phyloP scores from a whole-genome alignment of 2,113 vertebrate genomes.

The Chaenogobius annularis region DNA sequence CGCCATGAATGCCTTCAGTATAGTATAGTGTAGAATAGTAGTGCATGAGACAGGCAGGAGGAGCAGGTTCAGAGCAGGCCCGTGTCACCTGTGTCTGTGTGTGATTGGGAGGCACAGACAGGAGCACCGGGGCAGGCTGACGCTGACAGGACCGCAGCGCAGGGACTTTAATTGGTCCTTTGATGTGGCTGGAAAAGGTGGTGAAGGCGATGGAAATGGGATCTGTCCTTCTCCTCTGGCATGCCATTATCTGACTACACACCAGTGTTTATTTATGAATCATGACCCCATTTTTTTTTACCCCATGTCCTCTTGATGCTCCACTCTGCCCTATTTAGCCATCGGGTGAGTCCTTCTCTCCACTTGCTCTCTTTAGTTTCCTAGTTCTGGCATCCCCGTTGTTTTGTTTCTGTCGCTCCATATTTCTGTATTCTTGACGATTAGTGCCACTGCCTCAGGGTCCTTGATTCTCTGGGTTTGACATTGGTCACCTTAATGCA shows the following conservation, averaged over 20 bases:
- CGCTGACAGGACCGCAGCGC: slow-evolving; percentile 68
- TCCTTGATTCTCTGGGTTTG: neutral
- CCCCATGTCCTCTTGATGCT: slow-evolving; percentile 13
- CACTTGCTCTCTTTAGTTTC: slow-evolving; percentile 11
- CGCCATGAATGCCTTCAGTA: slow-evolving; percentile 27
- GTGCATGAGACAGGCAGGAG: slow-evolving; percentile 64
- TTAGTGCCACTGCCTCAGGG: neutral
- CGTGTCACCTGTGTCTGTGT: slow-evolving; percentile 68
- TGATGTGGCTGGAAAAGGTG: slow-evolving; percentile 92
- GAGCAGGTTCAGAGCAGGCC: slow-evolving; percentile 59
- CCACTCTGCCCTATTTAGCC: slow-evolving; percentile 31
- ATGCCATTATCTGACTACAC: slow-evolving; percentile 55
- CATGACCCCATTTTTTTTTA: slow-evolving; percentile 35
- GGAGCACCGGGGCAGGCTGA: slow-evolving; percentile 58
- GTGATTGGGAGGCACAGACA: slow-evolving; percentile 66
- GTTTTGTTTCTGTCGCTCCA: slow-evolving; percentile 11
- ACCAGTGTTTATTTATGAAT: slow-evolving; percentile 68
- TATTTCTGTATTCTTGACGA: slow-evolving; percentile 49
- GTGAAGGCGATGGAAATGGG: slow-evolving; percentile 73
- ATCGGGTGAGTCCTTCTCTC: slow-evolving; percentile 1
- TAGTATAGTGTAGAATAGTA: slow-evolving; percentile 57
- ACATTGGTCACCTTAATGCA: too few relatives aligned
- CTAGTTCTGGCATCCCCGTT: neutral
- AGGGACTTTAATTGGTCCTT: slow-evolving; percentile 95
- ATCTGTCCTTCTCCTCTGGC: slow-evolving; percentile 60